phyloP scores from a whole-genome alignment of 1,140 invertebrate genomes.

The Ditylenchus dipsaci region DNA sequence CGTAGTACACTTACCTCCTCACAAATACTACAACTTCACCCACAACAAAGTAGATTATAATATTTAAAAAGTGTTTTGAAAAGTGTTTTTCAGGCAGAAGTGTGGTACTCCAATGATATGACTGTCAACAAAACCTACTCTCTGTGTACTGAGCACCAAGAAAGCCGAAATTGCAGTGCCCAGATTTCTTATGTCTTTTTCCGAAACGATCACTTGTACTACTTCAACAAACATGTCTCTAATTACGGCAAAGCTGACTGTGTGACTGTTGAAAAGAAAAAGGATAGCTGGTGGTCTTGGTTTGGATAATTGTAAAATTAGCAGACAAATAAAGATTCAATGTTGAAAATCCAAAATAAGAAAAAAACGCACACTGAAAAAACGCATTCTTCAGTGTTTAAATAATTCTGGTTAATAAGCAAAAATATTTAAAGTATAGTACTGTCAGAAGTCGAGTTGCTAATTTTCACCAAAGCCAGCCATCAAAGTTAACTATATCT shows the following conservation, averaged over 20 bases:
- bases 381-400: too few relatives aligned
- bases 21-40: constrained; percentile 32
- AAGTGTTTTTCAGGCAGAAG: neutral
- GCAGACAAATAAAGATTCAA: too few relatives aligned
- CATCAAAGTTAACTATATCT: too few relatives aligned
- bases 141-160: neutral
- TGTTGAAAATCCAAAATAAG: too few relatives aligned
- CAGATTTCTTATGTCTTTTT: neutral
- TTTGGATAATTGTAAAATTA: too few relatives aligned
- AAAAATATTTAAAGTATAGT: too few relatives aligned
- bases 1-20: constrained; percentile 40
- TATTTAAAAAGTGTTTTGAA: too few relatives aligned
- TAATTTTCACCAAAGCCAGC: too few relatives aligned
- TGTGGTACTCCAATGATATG: constrained; percentile 1
- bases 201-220: neutral
- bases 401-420: too few relatives aligned
- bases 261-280: neutral
- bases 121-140: neutral
- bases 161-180: neutral
- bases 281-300: too few relatives aligned
- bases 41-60: constrained; percentile 18
- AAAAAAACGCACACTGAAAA: too few relatives aligned
- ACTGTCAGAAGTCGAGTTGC: too few relatives aligned
- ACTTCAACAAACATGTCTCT: neutral
- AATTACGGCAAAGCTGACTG: neutral